A percentile compares a stretch with the other conserved stretches of the same genome.
phyloP scores from a whole-genome alignment of 2,888 invertebrate species.

The Leptinotarsa haldemani region DNA sequence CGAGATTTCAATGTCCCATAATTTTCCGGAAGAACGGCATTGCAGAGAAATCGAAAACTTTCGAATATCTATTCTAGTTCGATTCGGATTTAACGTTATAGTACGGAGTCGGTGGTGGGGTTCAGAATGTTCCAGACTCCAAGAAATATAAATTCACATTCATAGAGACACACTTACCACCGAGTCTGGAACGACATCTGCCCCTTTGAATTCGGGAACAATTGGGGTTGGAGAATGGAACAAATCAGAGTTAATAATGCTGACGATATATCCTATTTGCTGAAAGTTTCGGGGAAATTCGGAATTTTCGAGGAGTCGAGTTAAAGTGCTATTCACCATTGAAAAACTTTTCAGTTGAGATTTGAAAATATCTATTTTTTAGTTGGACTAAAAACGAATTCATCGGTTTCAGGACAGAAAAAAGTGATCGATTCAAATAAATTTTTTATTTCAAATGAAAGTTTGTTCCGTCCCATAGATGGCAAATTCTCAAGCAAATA shows the following conservation, averaged over 20 bases:
- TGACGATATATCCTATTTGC: constrained; percentile 19
- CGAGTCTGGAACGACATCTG: constrained; percentile 16
- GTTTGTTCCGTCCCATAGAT: no score
- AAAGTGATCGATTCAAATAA: no score
- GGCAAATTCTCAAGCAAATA: no score
- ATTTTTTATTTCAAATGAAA: no score
- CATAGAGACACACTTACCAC: constrained; percentile 20
- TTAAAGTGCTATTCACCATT: not conserved
- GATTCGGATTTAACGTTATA: constrained; percentile 26
- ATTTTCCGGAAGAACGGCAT: constrained; percentile 50
- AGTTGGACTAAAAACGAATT: no score
- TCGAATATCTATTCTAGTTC: constrained; percentile 49
- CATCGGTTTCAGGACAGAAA: no score
- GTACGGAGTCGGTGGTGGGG: not conserved
- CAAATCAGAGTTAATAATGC: constrained; percentile 19
- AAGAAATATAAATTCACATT: constrained; percentile 19
- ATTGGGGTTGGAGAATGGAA: constrained; percentile 18
- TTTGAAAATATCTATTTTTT: not conserved
- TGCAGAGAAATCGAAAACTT: constrained; percentile 54
- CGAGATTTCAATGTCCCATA: constrained; percentile 53
- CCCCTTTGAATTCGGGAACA: constrained; percentile 17
- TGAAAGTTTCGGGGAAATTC: constrained; percentile 1
- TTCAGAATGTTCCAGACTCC: constrained; percentile 12
- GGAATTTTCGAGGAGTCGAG: not conserved
- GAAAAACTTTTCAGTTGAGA: not conserved